Evolutionary conservation across 2,113 vertebrate genomes (phyloP).

Genomic region (Rhineura floridana): DNA sequence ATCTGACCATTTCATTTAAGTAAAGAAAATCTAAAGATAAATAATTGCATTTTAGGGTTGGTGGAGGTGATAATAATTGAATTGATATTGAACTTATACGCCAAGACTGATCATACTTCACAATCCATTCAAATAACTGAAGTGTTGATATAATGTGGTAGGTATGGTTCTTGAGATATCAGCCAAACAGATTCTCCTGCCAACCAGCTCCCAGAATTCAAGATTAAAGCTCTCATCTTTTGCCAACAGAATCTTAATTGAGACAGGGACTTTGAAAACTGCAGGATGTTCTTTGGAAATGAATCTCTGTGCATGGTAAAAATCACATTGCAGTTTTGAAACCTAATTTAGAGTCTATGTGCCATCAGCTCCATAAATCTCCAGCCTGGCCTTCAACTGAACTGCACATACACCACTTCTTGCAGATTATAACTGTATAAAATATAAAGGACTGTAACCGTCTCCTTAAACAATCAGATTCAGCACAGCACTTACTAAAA

Average conservation of each 20-base stretch:
- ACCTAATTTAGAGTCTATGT: slow-evolving; percentile 56
- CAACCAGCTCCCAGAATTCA: neutral
- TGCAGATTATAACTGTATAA: slow-evolving; percentile 41
- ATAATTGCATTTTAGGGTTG: neutral
- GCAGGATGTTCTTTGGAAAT: slow-evolving; percentile 56
- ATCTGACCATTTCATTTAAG: neutral
- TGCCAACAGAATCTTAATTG: slow-evolving; percentile 53
- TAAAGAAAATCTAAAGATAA: neutral
- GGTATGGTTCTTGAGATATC: slow-evolving; percentile 38
- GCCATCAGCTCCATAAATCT: slow-evolving; percentile 62
- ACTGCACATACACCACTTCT: slow-evolving; percentile 26
- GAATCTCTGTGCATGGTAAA: slow-evolving; percentile 66
- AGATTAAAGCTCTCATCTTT: slow-evolving; percentile 51
- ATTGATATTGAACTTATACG: neutral
- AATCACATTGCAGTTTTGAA: slow-evolving; percentile 60
- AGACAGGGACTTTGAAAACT: slow-evolving; percentile 61
- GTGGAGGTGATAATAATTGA: neutral
- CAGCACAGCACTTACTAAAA: slow-evolving; percentile 30
- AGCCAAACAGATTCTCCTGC: slow-evolving; percentile 28
- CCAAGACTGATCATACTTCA: neutral
- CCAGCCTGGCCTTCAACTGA: slow-evolving; percentile 53
- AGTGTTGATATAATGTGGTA: neutral
- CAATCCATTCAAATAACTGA: slow-evolving; percentile 1
- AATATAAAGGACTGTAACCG: slow-evolving; percentile 44
- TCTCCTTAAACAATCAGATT: slow-evolving; percentile 47